Conservation (phyloP, 2,888 invertebrate genomes). For the Ernsta delagoae region DNA sequence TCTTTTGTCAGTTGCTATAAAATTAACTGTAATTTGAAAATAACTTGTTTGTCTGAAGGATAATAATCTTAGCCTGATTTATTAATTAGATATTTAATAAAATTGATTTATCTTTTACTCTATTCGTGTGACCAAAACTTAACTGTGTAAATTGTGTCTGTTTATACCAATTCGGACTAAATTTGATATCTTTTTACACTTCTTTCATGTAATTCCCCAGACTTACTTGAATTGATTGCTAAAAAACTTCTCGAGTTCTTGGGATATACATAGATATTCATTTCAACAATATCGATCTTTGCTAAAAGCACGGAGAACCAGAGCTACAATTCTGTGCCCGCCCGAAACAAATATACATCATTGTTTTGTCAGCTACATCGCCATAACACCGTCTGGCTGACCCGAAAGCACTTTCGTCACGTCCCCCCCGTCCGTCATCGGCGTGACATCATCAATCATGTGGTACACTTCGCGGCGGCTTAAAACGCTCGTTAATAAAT, state of each 20-base stretch:
- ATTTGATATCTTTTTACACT: too few relatives aligned
- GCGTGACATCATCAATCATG: constrained; percentile 35
- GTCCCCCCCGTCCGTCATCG: constrained; percentile 6
- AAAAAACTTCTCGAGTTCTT: background rate
- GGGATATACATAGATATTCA: background rate
- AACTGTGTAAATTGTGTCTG: too few relatives aligned
- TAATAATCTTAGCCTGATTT: too few relatives aligned
- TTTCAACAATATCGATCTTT: background rate
- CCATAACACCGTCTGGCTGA: constrained; percentile 6
- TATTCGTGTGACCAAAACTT: too few relatives aligned
- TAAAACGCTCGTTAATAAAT: constrained; percentile 41
- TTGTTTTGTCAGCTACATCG: background rate
- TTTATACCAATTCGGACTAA: too few relatives aligned
- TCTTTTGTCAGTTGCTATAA: too few relatives aligned
- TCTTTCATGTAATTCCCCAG: too few relatives aligned
- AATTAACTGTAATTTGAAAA: too few relatives aligned
- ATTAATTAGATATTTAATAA: too few relatives aligned
- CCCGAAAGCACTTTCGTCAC: constrained; percentile 25
- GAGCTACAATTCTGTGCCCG: background rate
- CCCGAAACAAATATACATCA: constrained; percentile 8
- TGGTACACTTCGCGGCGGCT: constrained; percentile 30
- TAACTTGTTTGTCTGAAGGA: too few relatives aligned
- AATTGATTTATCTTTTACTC: too few relatives aligned
- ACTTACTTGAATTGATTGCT: too few relatives aligned
- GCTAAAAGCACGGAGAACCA: background rate